A percentile compares a stretch with the other conserved stretches of the same genome.
phyloP scores from a whole-genome alignment of 2,113 vertebrate genomes.

The Tachysurus fulvidraco region DNA sequence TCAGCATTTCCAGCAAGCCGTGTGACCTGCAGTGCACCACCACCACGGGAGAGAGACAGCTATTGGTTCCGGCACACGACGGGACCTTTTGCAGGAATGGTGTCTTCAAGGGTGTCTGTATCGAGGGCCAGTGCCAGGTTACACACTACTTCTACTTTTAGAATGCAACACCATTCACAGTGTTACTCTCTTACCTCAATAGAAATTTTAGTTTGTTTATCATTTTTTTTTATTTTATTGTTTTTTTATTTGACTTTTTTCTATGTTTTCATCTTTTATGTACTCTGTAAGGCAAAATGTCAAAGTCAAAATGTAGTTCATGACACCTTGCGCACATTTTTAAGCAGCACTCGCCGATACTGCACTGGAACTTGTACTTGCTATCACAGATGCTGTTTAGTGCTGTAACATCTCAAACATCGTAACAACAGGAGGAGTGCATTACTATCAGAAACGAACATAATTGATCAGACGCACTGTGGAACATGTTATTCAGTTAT shows the following conservation, averaged over 20 bases:
- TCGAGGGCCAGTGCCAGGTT: constrained; percentile 86
- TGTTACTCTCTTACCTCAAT: too few species aligned
- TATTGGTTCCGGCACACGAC: constrained; percentile 83
- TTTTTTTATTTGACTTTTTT: too few species aligned
- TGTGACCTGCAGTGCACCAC: constrained; percentile 90
- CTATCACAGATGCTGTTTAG: not conserved
- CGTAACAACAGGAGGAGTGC: not conserved
- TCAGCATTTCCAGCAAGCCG: constrained; percentile 89
- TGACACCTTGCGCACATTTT: not conserved
- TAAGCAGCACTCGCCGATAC: not conserved
- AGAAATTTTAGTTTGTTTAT: too few species aligned
- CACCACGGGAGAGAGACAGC: constrained; percentile 80
- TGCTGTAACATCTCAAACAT: not conserved
- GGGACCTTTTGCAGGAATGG: constrained; percentile 85
- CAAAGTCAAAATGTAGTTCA: not conserved
- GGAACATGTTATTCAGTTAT: too few species aligned
- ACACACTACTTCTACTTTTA: not conserved
- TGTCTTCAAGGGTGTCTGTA: constrained; percentile 83
- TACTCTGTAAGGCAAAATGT: not conserved
- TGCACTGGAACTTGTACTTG: not conserved
- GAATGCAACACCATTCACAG: not conserved
- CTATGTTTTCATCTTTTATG: too few species aligned
- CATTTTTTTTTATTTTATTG: too few species aligned
- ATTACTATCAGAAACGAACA: not conserved
- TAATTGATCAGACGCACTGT: too few species aligned